These are phyloP conservation scores for Melospiza georgiana DNA, from an alignment of 2,113 vertebrate species.

Conservation along the genomic window DNA sequence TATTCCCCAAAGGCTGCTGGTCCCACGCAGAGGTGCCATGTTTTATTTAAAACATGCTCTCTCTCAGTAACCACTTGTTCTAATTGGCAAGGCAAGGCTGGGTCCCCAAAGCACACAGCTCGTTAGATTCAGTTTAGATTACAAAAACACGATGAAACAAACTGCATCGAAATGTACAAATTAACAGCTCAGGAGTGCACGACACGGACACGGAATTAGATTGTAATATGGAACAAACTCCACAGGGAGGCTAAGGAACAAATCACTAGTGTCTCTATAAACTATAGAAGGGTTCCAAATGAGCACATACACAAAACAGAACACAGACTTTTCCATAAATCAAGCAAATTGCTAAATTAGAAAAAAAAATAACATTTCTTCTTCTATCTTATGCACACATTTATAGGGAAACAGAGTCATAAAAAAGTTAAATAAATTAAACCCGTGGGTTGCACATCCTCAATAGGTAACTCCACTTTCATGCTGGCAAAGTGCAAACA, in stretches of 20 bases:
- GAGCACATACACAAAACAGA: slow-evolving; percentile 67
- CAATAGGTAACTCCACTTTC: slow-evolving; percentile 39
- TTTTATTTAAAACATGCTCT: slow-evolving; percentile 83
- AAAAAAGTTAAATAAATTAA: slow-evolving; percentile 59
- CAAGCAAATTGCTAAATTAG: slow-evolving; percentile 66
- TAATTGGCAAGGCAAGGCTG: slow-evolving; percentile 83
- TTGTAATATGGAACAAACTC: slow-evolving; percentile 75
- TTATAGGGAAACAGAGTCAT: slow-evolving; percentile 18
- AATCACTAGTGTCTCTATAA: slow-evolving; percentile 73
- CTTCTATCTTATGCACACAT: slow-evolving; percentile 10
- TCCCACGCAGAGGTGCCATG: slow-evolving; percentile 72
- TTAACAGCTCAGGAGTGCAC: slow-evolving; percentile 74
- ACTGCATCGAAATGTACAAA: slow-evolving; percentile 82
- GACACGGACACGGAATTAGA: slow-evolving; percentile 74
- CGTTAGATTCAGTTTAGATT: slow-evolving; percentile 82
- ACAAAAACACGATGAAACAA: slow-evolving; percentile 82
- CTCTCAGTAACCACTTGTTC: slow-evolving; percentile 80
- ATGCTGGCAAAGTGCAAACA: slow-evolving; percentile 52
- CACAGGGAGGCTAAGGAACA: slow-evolving; percentile 71
- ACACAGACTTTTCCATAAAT: slow-evolving; percentile 68
- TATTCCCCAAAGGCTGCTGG: slow-evolving; percentile 55
- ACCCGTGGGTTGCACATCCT: background rate
- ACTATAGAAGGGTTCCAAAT: slow-evolving; percentile 73
- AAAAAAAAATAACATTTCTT: background rate
- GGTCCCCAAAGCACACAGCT: slow-evolving; percentile 81